Evolutionary conservation across 2,113 vertebrate genomes (phyloP).

Genomic region (Brienomyrus brachyistius): DNA sequence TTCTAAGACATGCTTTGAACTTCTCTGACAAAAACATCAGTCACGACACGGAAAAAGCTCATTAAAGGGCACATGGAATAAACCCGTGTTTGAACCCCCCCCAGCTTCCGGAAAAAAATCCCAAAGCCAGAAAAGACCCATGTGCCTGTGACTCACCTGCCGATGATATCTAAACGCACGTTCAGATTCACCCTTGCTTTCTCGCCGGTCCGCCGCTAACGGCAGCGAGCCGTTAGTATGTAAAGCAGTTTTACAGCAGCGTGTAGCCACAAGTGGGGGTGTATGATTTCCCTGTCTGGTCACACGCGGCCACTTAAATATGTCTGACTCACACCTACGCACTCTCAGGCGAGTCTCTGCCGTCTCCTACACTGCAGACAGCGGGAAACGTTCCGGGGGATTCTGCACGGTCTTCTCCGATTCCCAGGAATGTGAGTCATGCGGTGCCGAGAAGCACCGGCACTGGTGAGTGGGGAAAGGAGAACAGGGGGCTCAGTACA

Average conservation of each 20-base stretch:
- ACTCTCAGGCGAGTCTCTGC: not conserved
- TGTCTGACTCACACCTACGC: not conserved
- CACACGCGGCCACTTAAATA: not conserved
- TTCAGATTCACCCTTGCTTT: not conserved
- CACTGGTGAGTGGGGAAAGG: not conserved
- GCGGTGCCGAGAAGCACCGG: not conserved
- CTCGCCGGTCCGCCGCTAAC: not conserved
- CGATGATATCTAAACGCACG: not conserved
- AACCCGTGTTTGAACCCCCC: slow-evolving; percentile 33
- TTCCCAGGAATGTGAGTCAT: slow-evolving; percentile 8
- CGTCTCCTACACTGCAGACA: not conserved
- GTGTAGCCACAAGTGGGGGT: not conserved
- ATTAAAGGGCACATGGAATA: slow-evolving; percentile 33
- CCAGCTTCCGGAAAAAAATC: not conserved
- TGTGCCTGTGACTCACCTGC: not conserved
- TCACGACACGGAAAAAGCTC: slow-evolving; percentile 35
- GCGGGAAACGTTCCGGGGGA: not conserved
- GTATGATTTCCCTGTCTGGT: not conserved
- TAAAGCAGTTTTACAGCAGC: not conserved
- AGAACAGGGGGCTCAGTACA: not conserved
- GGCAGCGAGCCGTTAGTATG: not conserved
- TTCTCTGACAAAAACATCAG: slow-evolving; percentile 25
- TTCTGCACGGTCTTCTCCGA: not conserved
- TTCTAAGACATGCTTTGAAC: slow-evolving; percentile 6
- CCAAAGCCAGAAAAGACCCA: not conserved